Evolutionary conservation across 2,888 invertebrate genomes (phyloP).

Genomic region (Bursaphelenchus okinawaensis): DNA sequence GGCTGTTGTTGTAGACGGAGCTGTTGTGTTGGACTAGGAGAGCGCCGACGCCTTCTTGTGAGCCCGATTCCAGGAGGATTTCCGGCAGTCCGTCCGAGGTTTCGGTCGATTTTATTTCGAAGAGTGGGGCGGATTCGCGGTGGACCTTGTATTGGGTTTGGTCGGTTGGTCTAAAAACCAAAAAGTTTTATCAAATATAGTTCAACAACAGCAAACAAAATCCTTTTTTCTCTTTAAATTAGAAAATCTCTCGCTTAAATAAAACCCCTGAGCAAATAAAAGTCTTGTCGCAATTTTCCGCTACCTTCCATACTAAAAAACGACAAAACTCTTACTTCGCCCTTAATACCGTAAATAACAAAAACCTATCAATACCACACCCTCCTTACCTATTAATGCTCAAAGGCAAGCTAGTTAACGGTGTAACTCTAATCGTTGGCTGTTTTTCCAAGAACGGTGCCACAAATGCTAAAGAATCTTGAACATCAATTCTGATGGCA

Average conservation of each 20-base stretch:
- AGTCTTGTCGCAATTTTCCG: no score
- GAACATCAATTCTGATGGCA: constrained; percentile 28
- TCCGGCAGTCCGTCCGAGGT: background rate
- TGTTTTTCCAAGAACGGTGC: constrained; percentile 11
- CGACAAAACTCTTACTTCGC: no score
- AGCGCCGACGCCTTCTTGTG: constrained; percentile 31
- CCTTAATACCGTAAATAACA: no score
- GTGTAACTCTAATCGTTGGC: background rate
- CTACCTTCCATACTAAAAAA: no score
- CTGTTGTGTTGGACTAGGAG: constrained; percentile 20
- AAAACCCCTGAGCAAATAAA: no score
- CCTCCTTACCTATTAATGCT: background rate
- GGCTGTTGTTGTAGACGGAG: constrained; percentile 33
- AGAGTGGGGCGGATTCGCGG: background rate
- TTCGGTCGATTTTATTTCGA: background rate
- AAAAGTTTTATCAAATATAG: no score
- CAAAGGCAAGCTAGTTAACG: background rate
- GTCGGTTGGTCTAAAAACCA: background rate
- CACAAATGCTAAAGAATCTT: constrained; percentile 23
- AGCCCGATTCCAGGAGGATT: constrained; percentile 27
- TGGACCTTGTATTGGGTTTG: background rate
- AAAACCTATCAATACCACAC: no score
- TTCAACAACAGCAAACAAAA: no score
- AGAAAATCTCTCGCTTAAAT: no score
- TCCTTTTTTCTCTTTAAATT: no score